Percentiles rank a stretch among this genome's conserved stretches.
Conservation (phyloP, 35 echinoderm and acorn worm species). For the Lytechinus variegatus region DNA sequence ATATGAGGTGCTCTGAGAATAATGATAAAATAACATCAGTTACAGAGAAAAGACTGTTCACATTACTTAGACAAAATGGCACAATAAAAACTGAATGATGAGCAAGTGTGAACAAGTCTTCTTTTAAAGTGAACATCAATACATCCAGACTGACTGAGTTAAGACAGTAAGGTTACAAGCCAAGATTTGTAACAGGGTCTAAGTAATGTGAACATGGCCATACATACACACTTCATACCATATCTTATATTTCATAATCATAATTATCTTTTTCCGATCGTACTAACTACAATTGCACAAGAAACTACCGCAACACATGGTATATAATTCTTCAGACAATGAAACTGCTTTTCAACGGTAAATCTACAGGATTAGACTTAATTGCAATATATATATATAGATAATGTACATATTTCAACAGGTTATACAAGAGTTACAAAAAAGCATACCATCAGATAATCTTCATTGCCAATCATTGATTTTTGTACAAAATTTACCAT, state of each 20-base stretch:
- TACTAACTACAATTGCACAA: constrained; percentile 5
- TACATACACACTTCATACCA: not conserved
- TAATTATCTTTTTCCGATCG: not conserved
- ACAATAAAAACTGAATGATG: not conserved
- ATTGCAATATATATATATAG: not conserved
- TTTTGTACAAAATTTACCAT: not conserved
- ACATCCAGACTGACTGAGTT: not conserved
- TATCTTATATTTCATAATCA: not conserved
- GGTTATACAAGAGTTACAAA: not conserved
- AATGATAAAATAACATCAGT: not conserved
- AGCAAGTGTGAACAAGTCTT: not conserved
- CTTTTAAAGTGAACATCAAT: not conserved
- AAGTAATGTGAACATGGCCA: not conserved
- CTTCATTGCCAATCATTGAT: not conserved
- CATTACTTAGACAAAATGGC: not conserved
- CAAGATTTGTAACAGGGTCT: not conserved
- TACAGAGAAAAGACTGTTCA: not conserved
- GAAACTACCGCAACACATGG: not conserved
- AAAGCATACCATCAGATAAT: not conserved
- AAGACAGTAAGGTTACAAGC: not conserved
- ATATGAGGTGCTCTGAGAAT: not conserved
- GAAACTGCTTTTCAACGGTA: not conserved
- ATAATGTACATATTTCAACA: not conserved
- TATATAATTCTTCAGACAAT: not conserved
- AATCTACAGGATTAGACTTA: not conserved